Percentiles rank a stretch among this genome's conserved stretches.
These are phyloP conservation scores for Progne subis DNA, from an alignment of 2,113 vertebrate species.

Conservation along the genomic window DNA sequence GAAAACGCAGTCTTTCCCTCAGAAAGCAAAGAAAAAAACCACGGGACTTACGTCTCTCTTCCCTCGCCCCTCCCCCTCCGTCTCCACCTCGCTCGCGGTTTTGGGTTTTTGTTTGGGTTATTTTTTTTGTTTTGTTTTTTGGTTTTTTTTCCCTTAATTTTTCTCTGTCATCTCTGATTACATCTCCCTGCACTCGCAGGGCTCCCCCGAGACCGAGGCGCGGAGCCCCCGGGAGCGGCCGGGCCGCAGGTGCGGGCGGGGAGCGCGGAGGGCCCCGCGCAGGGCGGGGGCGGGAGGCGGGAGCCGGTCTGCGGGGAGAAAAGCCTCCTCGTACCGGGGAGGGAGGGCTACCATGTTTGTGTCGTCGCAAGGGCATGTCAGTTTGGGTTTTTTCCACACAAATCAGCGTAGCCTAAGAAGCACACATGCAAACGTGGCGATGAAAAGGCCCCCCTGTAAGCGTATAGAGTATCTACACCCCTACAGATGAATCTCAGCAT, in stretches of 20 bases:
- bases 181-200: conserved; percentile 45
- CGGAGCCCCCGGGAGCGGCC: conserved; percentile 25
- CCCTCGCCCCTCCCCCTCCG: background rate
- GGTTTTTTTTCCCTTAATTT: background rate
- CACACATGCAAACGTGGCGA: background rate
- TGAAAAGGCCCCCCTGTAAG: background rate
- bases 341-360: background rate
- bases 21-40: background rate
- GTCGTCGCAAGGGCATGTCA: background rate
- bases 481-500: background rate
- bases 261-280: background rate
- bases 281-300: background rate
- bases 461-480: background rate
- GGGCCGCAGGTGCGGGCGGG: conserved; percentile 50
- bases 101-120: background rate
- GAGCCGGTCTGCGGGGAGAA: background rate
- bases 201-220: conserved; percentile 56
- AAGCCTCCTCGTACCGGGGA: background rate
- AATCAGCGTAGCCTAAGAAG: background rate
- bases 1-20: conserved; percentile 16
- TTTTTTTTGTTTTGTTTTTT: background rate
- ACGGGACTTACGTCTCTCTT: background rate
- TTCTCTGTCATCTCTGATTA: conserved; percentile 62
- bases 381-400: background rate
- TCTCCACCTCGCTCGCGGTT: background rate